phyloP scores from a whole-genome alignment of 2,888 invertebrate species.

The Drosophila aldrichi region DNA sequence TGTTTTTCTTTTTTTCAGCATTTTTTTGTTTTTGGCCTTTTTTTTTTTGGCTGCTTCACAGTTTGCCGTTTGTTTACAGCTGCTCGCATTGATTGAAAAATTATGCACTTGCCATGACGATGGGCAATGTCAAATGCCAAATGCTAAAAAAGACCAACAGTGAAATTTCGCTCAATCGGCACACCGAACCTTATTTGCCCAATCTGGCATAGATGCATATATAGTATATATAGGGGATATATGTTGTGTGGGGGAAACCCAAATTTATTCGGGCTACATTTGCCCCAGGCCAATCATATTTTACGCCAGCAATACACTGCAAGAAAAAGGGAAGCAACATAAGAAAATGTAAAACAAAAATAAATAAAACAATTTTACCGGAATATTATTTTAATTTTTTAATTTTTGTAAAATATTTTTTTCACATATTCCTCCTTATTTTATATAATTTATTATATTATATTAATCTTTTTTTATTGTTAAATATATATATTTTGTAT shows the following conservation, averaged over 20 bases:
- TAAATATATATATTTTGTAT: too few species aligned
- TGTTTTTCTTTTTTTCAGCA: slow-evolving; percentile 12
- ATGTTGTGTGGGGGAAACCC: background rate
- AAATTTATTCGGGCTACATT: background rate
- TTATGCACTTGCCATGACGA: slow-evolving; percentile 79
- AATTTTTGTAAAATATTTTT: too few species aligned
- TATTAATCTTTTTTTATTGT: too few species aligned
- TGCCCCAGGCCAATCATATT: background rate
- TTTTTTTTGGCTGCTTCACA: slow-evolving; percentile 21
- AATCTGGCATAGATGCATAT: slow-evolving; percentile 57
- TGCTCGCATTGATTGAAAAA: slow-evolving; percentile 80
- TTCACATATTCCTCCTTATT: too few species aligned
- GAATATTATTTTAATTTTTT: background rate
- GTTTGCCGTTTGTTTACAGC: slow-evolving; percentile 78
- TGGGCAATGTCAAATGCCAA: slow-evolving; percentile 78
- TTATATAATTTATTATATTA: too few species aligned
- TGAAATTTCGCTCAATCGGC: slow-evolving; percentile 40
- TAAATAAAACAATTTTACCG: background rate
- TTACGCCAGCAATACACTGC: background rate
- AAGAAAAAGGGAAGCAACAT: background rate
- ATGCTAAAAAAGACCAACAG: slow-evolving; percentile 44
- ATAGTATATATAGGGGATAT: slow-evolving; percentile 24
- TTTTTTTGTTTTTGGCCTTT: background rate
- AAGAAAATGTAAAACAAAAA: background rate
- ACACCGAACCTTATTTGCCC: slow-evolving; percentile 62